Base-by-base conservation (phyloP, 2,113 vertebrate genomes). In the Taxidea taxus region DNA sequence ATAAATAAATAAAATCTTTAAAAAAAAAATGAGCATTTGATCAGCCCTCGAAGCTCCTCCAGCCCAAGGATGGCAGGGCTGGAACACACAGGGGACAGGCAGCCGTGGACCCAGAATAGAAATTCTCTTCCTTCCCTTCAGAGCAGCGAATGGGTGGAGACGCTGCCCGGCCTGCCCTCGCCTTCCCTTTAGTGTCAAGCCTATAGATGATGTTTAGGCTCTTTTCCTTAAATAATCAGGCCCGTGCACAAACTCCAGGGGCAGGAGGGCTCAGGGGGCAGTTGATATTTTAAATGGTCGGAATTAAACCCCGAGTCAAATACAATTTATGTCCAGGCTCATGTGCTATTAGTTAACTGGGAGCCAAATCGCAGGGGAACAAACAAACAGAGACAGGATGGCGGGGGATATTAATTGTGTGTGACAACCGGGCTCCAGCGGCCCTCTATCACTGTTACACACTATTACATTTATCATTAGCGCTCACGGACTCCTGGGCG, bases 371-470 rank as follows among this genome's bases (percentile, higher is more conserved):
- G 2, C 86, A 0, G 95, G 95, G 99, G 98, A 98, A 98, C 70
- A 97, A 98, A 99, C 98, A 98, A 99, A 99, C 98, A 98, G 97
- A 98, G 97, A 98, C 97, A 91, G 82, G 96, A 98, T 1, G 37
- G 97, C 3, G 42, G 97, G 97, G 98, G 98, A 98, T 98, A 98
- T 99, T 99, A 99, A 99, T 99, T 98, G 99, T 98, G 97, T 98
- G 98, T 98, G 99, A 99, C 99, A 99, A 98, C 90, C 29, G 91
- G 98, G 97, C 99, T 98, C 98, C 98, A 96, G 96, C 96, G 98
- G 98, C 98, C 99, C 98, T 99, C 98, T 97, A 98, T 99, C 99
- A 99, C 99, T 99, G 99, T 99, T 99, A 98, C 98, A 99, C 98
- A 97, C 98, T 98, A 99, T 99, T 98, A 98, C 77, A 97, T 98